Percentiles rank a stretch among this genome's conserved stretches.
Conservation (phyloP, 2,888 invertebrate species). For the Drosophila colorata region DNA sequence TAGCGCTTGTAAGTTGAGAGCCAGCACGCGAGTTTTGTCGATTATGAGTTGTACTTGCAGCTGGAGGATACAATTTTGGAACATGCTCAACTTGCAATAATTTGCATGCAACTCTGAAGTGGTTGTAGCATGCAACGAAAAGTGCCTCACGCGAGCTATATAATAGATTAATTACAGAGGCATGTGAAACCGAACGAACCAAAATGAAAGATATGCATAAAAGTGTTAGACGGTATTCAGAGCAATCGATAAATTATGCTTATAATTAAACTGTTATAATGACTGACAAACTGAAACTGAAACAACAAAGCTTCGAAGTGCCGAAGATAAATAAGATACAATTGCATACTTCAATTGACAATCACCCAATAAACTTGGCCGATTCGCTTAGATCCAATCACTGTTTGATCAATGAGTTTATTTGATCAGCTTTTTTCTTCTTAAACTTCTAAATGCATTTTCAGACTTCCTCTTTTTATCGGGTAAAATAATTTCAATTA, state of each 20-base stretch:
- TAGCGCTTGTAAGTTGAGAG: constrained; percentile 28
- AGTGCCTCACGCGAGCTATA: constrained; percentile 60
- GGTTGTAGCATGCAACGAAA: constrained; percentile 60
- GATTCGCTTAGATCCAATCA: too few species aligned
- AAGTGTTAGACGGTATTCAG: constrained; percentile 28
- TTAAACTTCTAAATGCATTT: too few species aligned
- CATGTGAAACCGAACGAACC: constrained; percentile 13
- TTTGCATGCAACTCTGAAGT: constrained; percentile 67
- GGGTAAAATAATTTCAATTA: too few species aligned
- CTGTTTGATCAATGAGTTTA: too few species aligned
- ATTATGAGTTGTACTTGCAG: constrained; percentile 63
- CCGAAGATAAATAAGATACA: too few species aligned
- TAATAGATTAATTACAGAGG: constrained; percentile 71
- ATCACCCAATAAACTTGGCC: too few species aligned
- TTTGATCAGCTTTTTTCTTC: too few species aligned
- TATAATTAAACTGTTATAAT: background rate
- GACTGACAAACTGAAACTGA: background rate
- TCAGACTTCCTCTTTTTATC: too few species aligned
- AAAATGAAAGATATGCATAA: constrained; percentile 10
- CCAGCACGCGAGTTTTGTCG: constrained; percentile 64
- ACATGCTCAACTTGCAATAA: constrained; percentile 73
- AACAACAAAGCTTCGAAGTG: too few species aligned
- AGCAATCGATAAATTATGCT: constrained; percentile 20
- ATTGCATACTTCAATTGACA: too few species aligned
- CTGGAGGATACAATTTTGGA: constrained; percentile 42